Conservation (phyloP, 2,113 vertebrate species). For the Ia io region DNA sequence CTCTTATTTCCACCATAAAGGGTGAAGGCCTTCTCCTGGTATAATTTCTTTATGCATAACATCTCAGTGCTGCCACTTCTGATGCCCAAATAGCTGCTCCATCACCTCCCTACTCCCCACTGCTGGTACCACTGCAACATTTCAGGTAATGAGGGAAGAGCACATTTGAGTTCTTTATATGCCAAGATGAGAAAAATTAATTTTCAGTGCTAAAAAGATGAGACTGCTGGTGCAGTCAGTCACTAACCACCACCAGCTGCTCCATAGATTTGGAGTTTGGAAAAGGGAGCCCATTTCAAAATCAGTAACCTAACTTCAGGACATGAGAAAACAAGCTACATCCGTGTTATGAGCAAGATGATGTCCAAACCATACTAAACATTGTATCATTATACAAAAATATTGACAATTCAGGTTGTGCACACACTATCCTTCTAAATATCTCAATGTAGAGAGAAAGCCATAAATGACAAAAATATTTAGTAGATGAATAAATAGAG, state of each 20-base stretch:
- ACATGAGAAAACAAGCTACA: background rate
- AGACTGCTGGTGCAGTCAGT: slow-evolving; percentile 67
- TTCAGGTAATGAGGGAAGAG: slow-evolving; percentile 79
- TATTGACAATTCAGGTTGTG: background rate
- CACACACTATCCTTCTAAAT: background rate
- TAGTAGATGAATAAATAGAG: background rate
- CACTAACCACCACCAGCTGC: slow-evolving; percentile 79
- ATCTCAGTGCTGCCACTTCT: slow-evolving; percentile 1
- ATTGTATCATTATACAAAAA: slow-evolving; percentile 20
- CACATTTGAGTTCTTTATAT: slow-evolving; percentile 64
- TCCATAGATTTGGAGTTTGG: slow-evolving; percentile 62
- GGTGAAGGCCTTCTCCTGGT: background rate
- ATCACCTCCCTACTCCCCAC: background rate
- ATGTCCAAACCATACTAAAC: background rate
- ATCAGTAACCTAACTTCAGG: slow-evolving; percentile 42
- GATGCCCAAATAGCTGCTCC: slow-evolving; percentile 54
- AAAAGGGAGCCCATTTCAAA: slow-evolving; percentile 59
- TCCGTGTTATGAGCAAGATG: background rate
- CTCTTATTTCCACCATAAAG: slow-evolving; percentile 4
- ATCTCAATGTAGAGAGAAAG: background rate
- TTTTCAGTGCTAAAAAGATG: slow-evolving; percentile 80
- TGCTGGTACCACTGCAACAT: slow-evolving; percentile 63
- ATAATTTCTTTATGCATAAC: background rate
- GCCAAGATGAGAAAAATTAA: slow-evolving; percentile 81
- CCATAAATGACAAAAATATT: slow-evolving; percentile 3